Evolutionary conservation across 1,140 invertebrate genomes (phyloP).

Genomic region (Drosophila ficusphila): DNA sequence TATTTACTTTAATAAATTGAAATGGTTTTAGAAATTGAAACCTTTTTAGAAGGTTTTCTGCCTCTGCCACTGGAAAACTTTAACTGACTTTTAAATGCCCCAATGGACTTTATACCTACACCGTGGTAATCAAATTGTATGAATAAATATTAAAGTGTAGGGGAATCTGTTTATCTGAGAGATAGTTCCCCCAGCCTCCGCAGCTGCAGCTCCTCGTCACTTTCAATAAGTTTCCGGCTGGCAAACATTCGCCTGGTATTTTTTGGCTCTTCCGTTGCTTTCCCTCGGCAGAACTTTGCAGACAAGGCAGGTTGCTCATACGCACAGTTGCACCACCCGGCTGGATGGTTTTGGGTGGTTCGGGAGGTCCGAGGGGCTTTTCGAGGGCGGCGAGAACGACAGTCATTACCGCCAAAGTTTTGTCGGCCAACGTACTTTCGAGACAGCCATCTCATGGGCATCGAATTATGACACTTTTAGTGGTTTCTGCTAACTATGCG

Average conservation of each 20-base stretch:
- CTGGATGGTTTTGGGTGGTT: neutral
- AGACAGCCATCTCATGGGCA: conserved; percentile 82
- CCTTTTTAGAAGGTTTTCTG: too few species aligned
- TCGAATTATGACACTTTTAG: conserved; percentile 84
- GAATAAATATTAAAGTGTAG: conserved; percentile 20
- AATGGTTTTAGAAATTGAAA: too few species aligned
- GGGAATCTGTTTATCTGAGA: conserved; percentile 37
- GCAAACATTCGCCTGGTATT: conserved; percentile 32
- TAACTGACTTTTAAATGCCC: neutral
- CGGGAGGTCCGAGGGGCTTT: neutral
- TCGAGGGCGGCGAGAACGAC: conserved; percentile 5
- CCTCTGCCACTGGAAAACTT: neutral
- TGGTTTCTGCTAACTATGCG: conserved; percentile 77
- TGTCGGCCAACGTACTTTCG: conserved; percentile 74
- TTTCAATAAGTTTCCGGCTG: conserved; percentile 48
- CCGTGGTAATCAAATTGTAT: conserved; percentile 11
- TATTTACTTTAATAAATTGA: too few species aligned
- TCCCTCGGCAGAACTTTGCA: conserved; percentile 38
- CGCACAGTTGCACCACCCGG: conserved; percentile 47
- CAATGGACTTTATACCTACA: neutral
- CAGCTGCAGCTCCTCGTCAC: conserved; percentile 16
- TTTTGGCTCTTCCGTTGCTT: conserved; percentile 40
- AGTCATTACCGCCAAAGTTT: conserved; percentile 77
- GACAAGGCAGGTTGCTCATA: conserved; percentile 50
- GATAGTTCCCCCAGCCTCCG: conserved; percentile 13